Percentiles rank a stretch among this genome's conserved stretches.
phyloP scores from a whole-genome alignment of 2,888 invertebrate species.

The Agriotes lineatus region DNA sequence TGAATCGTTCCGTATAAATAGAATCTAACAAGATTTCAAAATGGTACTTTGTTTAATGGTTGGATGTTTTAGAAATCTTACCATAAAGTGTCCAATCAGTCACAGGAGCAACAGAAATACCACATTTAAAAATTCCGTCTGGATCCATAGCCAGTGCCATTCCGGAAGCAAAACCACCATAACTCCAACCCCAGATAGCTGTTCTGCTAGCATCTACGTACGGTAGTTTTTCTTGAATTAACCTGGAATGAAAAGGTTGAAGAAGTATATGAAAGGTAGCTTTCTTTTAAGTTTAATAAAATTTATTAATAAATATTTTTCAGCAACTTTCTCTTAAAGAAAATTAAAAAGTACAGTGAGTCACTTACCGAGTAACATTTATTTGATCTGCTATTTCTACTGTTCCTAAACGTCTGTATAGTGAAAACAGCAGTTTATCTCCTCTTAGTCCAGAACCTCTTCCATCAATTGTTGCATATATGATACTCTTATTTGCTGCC shows the following conservation, averaged over 20 bases:
- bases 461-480: constrained; percentile 91
- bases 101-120: constrained; percentile 95
- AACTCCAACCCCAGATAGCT: constrained; percentile 99
- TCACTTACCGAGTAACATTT: constrained; percentile 77
- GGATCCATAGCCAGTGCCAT: constrained; percentile 86
- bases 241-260: constrained; percentile 64
- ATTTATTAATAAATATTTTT: too few species aligned
- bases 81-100: constrained; percentile 97
- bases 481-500: constrained; percentile 84
- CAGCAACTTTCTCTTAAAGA: too few species aligned
- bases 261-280: too few species aligned
- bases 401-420: constrained; percentile 88
- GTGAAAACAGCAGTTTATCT: constrained; percentile 82
- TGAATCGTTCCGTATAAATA: constrained; percentile 96
- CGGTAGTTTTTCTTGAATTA: constrained; percentile 73
- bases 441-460: constrained; percentile 91
- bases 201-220: constrained; percentile 86
- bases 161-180: constrained; percentile 94
- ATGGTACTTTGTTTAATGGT: neutral
- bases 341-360: constrained; percentile 18
- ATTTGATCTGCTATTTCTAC: constrained; percentile 94
- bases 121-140: constrained; percentile 87
- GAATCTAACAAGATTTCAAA: constrained; percentile 77
- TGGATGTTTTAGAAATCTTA: constrained; percentile 67
- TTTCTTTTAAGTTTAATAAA: too few species aligned